Evolutionary conservation across 2,888 invertebrate species (phyloP).

Genomic region (Cephus nigrinus): DNA sequence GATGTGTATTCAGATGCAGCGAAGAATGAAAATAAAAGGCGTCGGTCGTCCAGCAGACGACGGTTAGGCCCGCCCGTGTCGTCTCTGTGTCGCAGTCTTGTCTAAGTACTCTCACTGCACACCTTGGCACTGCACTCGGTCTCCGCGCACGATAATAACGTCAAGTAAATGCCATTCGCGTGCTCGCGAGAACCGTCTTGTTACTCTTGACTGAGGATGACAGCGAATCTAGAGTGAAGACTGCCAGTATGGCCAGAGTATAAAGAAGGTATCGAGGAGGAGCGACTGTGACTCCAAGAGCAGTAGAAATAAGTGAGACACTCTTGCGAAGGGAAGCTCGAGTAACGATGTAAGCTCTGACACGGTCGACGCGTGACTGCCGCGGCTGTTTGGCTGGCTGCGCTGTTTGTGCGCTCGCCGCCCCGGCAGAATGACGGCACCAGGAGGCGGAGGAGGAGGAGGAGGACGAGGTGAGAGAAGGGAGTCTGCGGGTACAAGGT

Average conservation of each 20-base stretch:
- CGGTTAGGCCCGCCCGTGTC: not conserved
- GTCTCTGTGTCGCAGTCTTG: not conserved
- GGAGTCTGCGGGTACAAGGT: not conserved
- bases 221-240: not conserved
- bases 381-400: constrained; percentile 24
- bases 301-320: not conserved
- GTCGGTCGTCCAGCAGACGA: not conserved
- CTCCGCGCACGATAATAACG: not conserved
- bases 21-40: not conserved
- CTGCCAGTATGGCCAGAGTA: not conserved
- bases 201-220: not conserved
- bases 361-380: constrained; percentile 35
- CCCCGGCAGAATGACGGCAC: not conserved
- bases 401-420: not conserved
- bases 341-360: not conserved
- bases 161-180: not conserved
- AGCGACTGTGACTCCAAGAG: not conserved
- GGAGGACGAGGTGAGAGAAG: constrained; percentile 10
- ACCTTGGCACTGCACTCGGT: not conserved
- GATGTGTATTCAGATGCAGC: not conserved
- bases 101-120: not conserved
- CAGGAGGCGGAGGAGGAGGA: constrained; percentile 17
- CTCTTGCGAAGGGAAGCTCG: not conserved
- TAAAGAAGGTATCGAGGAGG: not conserved
- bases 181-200: not conserved